A percentile compares a stretch with the other conserved stretches of the same genome.
phyloP scores from a whole-genome alignment of 2,888 invertebrate genomes.

The Myopa testacea region DNA sequence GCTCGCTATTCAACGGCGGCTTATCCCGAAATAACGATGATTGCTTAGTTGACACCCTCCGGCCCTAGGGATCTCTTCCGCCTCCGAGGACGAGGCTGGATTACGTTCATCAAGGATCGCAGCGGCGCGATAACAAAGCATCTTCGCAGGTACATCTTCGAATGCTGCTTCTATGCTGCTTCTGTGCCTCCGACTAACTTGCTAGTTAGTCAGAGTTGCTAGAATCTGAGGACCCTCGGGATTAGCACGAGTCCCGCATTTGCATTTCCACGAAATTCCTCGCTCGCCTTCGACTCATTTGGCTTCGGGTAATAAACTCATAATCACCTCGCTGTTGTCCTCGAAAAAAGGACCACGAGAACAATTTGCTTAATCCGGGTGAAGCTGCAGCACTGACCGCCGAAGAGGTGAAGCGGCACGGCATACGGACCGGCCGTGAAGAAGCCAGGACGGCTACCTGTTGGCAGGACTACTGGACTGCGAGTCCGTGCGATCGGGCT shows the following conservation, averaged over 20 bases:
- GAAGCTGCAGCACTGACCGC: background rate
- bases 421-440: background rate
- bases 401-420: background rate
- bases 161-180: background rate
- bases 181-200: background rate
- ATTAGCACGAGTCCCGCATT: conserved; percentile 5
- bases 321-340: conserved; percentile 53
- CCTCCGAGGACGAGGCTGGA: background rate
- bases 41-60: conserved; percentile 29
- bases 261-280: conserved; percentile 10
- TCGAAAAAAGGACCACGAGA: background rate
- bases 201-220: background rate
- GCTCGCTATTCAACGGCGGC: conserved; percentile 13
- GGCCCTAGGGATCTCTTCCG: background rate
- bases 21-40: conserved; percentile 37
- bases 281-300: conserved; percentile 22
- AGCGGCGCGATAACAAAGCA: background rate
- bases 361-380: conserved; percentile 33
- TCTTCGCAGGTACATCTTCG: background rate
- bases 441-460: conserved; percentile 6
- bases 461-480: conserved; percentile 19
- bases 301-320: conserved; percentile 57
- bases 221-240: background rate
- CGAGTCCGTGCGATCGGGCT: background rate
- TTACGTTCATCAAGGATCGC: background rate